phyloP scores from a whole-genome alignment of 2,113 vertebrate genomes.

The Lepidiolamprologus cunningtoni region DNA sequence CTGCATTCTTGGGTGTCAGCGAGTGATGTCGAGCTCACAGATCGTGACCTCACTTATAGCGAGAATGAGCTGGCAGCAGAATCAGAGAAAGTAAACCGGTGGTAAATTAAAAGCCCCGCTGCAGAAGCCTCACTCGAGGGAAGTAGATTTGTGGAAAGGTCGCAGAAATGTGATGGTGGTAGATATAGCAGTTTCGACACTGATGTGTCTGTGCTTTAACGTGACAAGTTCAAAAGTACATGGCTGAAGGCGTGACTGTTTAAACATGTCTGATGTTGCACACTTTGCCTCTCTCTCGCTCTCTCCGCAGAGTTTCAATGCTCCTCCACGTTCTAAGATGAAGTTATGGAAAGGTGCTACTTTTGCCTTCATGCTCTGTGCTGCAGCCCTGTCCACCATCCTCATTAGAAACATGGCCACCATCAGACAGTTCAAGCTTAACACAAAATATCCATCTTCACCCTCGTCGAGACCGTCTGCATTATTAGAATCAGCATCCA shows the following conservation, averaged over 20 bases:
- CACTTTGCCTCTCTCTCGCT: neutral
- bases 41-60: conserved; percentile 25
- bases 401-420: conserved; percentile 76
- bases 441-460: conserved; percentile 14
- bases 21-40: conserved; percentile 12
- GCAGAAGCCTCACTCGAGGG: neutral
- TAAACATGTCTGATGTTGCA: conserved; percentile 9
- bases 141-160: neutral
- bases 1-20: conserved; percentile 47
- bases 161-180: neutral
- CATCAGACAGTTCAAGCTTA: conserved; percentile 28
- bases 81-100: conserved; percentile 28
- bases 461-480: neutral
- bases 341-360: conserved; percentile 92
- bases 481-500: neutral
- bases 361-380: conserved; percentile 83
- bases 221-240: neutral
- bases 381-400: conserved; percentile 76
- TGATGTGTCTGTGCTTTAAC: neutral
- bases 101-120: neutral
- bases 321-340: conserved; percentile 87
- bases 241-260: neutral
- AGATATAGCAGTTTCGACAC: neutral
- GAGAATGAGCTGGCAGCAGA: conserved; percentile 35
- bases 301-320: conserved; percentile 81